Conservation (phyloP, 2,797 vertebrate genomes). For the Setipinna tenuifilis region DNA sequence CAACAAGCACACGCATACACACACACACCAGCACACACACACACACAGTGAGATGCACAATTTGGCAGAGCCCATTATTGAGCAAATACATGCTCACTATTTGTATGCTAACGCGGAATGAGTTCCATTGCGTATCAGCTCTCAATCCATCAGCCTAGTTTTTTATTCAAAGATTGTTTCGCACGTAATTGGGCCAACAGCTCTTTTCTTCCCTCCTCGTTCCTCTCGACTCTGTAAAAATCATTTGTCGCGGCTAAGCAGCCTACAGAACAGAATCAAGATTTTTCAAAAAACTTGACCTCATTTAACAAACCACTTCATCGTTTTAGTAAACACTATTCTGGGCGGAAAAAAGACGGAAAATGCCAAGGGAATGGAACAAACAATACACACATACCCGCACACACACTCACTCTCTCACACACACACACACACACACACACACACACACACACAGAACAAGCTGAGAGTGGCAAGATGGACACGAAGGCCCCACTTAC, state of each 20-base stretch:
- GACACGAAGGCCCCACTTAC: neutral
- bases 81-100: neutral
- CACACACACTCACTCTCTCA: neutral
- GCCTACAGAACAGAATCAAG: constrained; percentile 36
- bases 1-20: neutral
- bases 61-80: neutral
- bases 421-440: neutral
- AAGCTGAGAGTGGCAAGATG: neutral
- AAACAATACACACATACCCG: neutral
- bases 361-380: constrained; percentile 53
- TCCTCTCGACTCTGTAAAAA: neutral
- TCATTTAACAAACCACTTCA: constrained; percentile 45
- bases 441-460: neutral
- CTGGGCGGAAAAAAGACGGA: constrained; percentile 53
- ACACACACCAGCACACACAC: neutral
- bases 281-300: constrained; percentile 55
- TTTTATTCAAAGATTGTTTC: constrained; percentile 37
- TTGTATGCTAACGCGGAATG: neutral
- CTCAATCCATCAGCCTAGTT: constrained; percentile 10
- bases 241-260: constrained; percentile 33
- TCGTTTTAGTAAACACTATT: constrained; percentile 45
- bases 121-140: neutral
- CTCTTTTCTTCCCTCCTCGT: neutral
- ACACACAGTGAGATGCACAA: neutral
- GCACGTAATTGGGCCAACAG: constrained; percentile 46